These are phyloP conservation scores for Aromia moschata DNA, from an alignment of 2,888 invertebrate genomes.

Conservation along the genomic window DNA sequence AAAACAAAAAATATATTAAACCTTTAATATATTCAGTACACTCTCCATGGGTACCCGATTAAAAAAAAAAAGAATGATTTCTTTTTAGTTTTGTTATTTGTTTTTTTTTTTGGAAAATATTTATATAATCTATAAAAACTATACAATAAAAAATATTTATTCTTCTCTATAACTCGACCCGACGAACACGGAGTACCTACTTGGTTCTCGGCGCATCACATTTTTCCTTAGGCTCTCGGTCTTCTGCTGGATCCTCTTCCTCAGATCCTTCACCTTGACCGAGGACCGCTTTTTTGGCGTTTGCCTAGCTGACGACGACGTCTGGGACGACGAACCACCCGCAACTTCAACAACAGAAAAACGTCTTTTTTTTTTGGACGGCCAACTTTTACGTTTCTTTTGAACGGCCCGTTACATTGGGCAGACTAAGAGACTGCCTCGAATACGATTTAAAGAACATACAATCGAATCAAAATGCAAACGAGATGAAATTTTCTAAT, in stretches of 20 bases:
- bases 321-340: conserved; percentile 3
- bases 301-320: conserved; percentile 5
- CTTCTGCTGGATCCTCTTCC: conserved; percentile 43
- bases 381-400: no score
- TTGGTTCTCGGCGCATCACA: conserved; percentile 33
- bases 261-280: conserved; percentile 32
- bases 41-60: not conserved
- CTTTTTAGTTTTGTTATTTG: conserved; percentile 17
- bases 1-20: conserved; percentile 11
- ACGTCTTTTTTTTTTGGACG: no score
- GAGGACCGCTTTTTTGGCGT: conserved; percentile 24
- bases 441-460: not conserved
- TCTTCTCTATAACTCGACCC: not conserved
- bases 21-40: conserved; percentile 16
- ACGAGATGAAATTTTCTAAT: not conserved
- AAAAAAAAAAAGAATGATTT: conserved; percentile 4
- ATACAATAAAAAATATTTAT: conserved; percentile 27
- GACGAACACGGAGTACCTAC: not conserved
- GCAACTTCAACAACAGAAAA: conserved; percentile 15
- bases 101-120: conserved; percentile 28
- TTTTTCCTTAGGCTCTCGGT: conserved; percentile 39
- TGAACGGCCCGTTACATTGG: no score
- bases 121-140: conserved; percentile 23
- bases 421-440: not conserved
- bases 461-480: not conserved